These are phyloP conservation scores for Schrankia costaestrigalis DNA, from an alignment of 2,888 invertebrate genomes.

Conservation along the genomic window DNA sequence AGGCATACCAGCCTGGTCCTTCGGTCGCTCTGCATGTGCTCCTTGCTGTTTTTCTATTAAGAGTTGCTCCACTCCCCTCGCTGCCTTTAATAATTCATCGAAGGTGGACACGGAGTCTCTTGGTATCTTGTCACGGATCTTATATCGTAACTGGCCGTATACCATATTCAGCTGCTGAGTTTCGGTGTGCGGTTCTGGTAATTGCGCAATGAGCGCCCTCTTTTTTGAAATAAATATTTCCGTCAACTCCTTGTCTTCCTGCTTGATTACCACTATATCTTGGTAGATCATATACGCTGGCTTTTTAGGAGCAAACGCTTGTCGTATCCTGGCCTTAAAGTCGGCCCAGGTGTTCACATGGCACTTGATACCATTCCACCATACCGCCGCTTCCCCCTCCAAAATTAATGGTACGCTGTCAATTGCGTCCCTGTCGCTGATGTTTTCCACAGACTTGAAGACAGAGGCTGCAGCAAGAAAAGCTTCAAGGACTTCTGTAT, in stretches of 20 bases:
- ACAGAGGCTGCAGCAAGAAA: slow-evolving; percentile 7
- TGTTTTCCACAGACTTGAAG: slow-evolving; percentile 4
- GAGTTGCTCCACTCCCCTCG: slow-evolving; percentile 3
- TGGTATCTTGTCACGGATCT: slow-evolving; percentile 6
- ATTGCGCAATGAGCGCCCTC: slow-evolving; percentile 5
- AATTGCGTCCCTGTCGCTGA: background rate
- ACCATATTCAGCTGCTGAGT: slow-evolving; percentile 7
- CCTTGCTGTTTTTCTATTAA: background rate
- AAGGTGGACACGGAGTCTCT: slow-evolving; percentile 4
- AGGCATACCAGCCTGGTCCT: background rate
- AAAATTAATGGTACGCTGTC: background rate
- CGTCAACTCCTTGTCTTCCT: background rate
- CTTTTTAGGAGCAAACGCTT: slow-evolving; percentile 1
- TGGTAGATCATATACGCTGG: slow-evolving; percentile 1
- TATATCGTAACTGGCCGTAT: slow-evolving; percentile 6
- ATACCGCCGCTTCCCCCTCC: background rate
- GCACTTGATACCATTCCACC: slow-evolving; percentile 2
- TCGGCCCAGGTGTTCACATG: background rate
- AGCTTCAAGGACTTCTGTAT: slow-evolving; percentile 3
- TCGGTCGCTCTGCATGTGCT: background rate
- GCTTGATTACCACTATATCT: background rate
- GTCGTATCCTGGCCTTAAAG: background rate
- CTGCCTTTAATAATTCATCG: slow-evolving; percentile 6
- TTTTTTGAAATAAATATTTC: background rate
- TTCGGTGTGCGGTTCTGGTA: slow-evolving; percentile 6